A percentile compares a stretch with the other conserved stretches of the same genome.
Evolutionary conservation across 2,797 vertebrate genomes (phyloP).

Genomic region (Miichthys miiuy): DNA sequence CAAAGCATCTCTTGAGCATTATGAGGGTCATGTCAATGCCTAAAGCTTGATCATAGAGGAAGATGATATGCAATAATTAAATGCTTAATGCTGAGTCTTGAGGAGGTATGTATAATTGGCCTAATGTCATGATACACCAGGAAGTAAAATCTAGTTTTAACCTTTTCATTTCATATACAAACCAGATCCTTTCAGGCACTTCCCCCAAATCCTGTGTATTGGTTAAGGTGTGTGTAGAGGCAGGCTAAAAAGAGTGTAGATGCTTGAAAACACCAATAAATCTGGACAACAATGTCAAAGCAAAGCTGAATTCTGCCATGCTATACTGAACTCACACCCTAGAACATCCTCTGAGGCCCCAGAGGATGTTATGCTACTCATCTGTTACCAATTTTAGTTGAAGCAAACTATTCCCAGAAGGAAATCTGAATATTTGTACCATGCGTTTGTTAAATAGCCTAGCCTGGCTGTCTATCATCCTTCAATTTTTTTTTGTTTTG

Average conservation of each 20-base stretch:
- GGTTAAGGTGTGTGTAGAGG: slow-evolving; percentile 13
- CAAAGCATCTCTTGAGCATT: slow-evolving; percentile 10
- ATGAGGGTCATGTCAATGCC: background rate
- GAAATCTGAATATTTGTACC: background rate
- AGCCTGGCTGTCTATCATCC: no score
- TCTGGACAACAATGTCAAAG: slow-evolving; percentile 61
- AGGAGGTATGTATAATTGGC: slow-evolving; percentile 1
- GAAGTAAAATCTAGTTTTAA: background rate
- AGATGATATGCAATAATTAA: slow-evolving; percentile 15
- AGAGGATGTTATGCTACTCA: slow-evolving; percentile 19
- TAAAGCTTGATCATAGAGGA: slow-evolving; percentile 26
- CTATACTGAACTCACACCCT: slow-evolving; percentile 28
- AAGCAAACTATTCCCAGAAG: slow-evolving; percentile 1
- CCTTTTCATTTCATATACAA: slow-evolving; percentile 12
- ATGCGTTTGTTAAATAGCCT: background rate
- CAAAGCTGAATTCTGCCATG: slow-evolving; percentile 27
- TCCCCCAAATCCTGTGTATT: background rate
- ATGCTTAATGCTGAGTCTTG: slow-evolving; percentile 1
- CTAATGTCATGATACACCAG: slow-evolving; percentile 14
- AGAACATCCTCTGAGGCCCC: slow-evolving; percentile 22
- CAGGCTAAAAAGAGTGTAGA: slow-evolving; percentile 48
- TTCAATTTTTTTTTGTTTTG: no score
- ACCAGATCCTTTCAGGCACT: background rate
- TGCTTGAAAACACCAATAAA: slow-evolving; percentile 58
- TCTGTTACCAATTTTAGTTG: background rate